Evolutionary conservation across 1,140 invertebrate genomes (phyloP), one percentile per base, ranked within the genome.

Genomic region (Stegodyphus dumicola): DNA sequence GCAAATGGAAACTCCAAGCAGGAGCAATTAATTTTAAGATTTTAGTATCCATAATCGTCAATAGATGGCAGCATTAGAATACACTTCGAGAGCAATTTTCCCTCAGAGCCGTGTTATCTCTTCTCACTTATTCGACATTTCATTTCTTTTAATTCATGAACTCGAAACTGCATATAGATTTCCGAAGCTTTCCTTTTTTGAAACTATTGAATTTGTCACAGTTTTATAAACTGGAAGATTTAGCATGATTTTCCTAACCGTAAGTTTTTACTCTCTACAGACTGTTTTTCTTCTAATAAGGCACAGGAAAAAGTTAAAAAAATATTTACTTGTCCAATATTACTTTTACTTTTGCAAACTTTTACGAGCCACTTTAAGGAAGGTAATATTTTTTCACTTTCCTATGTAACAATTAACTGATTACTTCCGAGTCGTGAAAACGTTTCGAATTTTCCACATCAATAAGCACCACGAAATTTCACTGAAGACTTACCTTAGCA

Each of bases 401-500:
- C 56, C 56, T 60, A 33, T 33, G 56, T 60, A 60, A 15, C 9
- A 2, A 60, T 60, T 9, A 60, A 60, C 9, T 60, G 15, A 15
- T 10, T 60, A 60, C 15, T 15, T 10, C 15, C 15, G 56, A 60
- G 56, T 60, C 15, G 56, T 33, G 33, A 33, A 33, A 33, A 33
- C 33, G 1, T 1, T 33, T 33, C 3, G 33, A 33, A 33, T 33
- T 33, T 33, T 33, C 33, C 33, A 33, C 33, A 33, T 33, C 33
- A 33, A 33, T 33, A 33, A 33, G 33, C 33, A 33, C 33, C 33
- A 33, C 33, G 33, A 33, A 33, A 33, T 18, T 67, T 77, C 6
- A 52, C 48, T 18, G 49, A 66, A 33, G 10, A 80, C 78, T 80
- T 80, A 80, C 78, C 78, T 80, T 80, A 73, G 78, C 67, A 73